A percentile compares a stretch with the other conserved stretches of the same genome.
These are phyloP conservation scores for Hydra vulgaris DNA, from an alignment of 30 jellyfish, hydroid and myxozoan genomes.

Conservation along the genomic window DNA sequence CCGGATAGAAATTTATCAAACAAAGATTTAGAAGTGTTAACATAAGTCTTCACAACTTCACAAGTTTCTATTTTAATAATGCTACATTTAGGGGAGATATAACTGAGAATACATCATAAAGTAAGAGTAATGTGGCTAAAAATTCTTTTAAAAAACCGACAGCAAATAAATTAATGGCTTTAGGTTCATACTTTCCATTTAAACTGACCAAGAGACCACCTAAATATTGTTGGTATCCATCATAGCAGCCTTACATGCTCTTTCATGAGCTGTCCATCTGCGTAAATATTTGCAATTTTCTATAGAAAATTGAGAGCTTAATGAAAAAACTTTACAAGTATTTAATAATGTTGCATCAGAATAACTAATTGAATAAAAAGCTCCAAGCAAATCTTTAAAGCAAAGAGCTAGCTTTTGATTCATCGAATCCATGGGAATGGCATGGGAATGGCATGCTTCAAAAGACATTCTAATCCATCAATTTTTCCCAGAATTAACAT, in stretches of 20 bases:
- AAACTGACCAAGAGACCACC: no score
- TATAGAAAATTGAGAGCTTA: conserved; percentile 5
- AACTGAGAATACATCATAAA: conserved; percentile 4
- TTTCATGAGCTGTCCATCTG: no score
- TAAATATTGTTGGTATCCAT: no score
- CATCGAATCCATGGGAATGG: neutral
- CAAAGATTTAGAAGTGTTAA: neutral
- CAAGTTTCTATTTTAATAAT: neutral
- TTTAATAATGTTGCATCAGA: neutral
- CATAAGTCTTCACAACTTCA: neutral
- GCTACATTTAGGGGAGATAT: neutral
- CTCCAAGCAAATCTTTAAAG: conserved; percentile 3
- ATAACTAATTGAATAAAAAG: neutral
- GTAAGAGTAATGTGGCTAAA: no score
- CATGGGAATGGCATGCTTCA: no score
- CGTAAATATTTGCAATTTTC: neutral
- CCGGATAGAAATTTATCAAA: neutral
- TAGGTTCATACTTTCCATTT: no score
- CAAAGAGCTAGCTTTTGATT: conserved; percentile 10
- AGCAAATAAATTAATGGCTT: no score
- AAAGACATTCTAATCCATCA: neutral
- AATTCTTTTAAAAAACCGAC: no score
- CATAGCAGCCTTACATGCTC: no score
- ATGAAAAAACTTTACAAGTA: neutral
- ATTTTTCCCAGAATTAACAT: conserved; percentile 6